Conservation (phyloP, 2,888 invertebrate genomes). For the Coleophora deauratella region DNA sequence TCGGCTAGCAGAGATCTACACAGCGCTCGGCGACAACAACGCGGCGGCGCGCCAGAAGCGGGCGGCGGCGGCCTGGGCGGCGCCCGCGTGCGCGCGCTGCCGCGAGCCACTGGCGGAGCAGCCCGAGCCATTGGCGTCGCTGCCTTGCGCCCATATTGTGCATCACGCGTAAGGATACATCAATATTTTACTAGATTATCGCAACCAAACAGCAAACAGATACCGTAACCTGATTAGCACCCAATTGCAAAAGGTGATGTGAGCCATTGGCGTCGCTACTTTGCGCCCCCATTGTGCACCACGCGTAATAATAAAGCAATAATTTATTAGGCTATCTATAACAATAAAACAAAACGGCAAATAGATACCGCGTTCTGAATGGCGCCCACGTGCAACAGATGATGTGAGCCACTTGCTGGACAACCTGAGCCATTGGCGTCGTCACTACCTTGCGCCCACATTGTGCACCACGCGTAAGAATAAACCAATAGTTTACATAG, state of each 20-base stretch:
- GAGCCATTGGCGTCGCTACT: constrained; percentile 85
- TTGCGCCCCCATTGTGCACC: constrained; percentile 90
- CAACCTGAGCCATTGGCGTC: constrained; percentile 29
- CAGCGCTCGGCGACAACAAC: constrained; percentile 85
- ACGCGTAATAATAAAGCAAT: constrained; percentile 69
- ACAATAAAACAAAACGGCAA: too few relatives aligned
- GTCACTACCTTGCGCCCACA: constrained; percentile 89
- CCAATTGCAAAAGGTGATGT: constrained; percentile 88
- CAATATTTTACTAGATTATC: too few relatives aligned
- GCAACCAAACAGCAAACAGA: too few relatives aligned
- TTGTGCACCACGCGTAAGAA: constrained; percentile 84
- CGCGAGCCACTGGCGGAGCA: constrained; percentile 80
- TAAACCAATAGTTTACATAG: not conserved
- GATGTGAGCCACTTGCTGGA: too few relatives aligned
- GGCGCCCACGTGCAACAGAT: too few relatives aligned
- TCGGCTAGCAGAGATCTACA: constrained; percentile 86
- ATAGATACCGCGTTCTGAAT: constrained; percentile 79
- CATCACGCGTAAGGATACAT: constrained; percentile 79
- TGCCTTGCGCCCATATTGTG: constrained; percentile 91
- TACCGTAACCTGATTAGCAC: constrained; percentile 74
- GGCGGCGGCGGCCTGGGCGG: constrained; percentile 78
- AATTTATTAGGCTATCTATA: too few relatives aligned
- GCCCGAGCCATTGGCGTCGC: constrained; percentile 77
- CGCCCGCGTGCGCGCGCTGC: constrained; percentile 88
- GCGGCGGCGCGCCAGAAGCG: constrained; percentile 84